Evolutionary conservation across 2,113 vertebrate species (phyloP).

Genomic region (Pterocles gutturalis): DNA sequence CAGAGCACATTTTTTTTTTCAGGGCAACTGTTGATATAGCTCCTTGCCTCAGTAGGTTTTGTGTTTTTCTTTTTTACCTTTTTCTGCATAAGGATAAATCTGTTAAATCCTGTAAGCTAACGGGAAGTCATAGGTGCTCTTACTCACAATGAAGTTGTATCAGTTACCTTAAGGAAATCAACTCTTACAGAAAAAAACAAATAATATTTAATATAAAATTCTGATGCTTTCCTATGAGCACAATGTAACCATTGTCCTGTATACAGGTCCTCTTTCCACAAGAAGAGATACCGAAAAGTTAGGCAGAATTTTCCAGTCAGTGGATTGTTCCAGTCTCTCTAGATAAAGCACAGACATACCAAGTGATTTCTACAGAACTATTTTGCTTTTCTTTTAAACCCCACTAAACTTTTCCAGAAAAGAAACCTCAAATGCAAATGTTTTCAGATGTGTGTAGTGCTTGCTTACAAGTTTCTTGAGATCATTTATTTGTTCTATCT

Average conservation of each 20-base stretch:
- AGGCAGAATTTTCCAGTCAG: neutral
- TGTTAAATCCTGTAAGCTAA: neutral
- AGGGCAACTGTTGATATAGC: accelerated
- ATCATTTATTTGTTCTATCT: neutral
- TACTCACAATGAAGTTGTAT: neutral
- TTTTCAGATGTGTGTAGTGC: neutral
- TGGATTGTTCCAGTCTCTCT: neutral
- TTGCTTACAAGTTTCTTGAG: neutral
- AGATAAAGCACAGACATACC: neutral
- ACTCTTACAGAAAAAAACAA: neutral
- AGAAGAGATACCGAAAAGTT: neutral
- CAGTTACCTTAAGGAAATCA: neutral
- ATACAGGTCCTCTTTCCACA: neutral
- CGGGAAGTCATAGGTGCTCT: neutral
- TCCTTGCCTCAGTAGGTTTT: neutral
- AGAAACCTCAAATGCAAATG: neutral
- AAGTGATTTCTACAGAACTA: neutral
- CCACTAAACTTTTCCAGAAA: neutral
- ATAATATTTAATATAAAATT: neutral
- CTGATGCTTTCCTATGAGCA: neutral
- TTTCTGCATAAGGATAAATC: neutral
- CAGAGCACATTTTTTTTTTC: neutral
- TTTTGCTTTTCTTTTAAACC: neutral
- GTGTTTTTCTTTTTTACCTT: neutral
- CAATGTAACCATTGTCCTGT: no score